These are phyloP conservation scores for Colinus virginianus DNA, from an alignment of 2,113 vertebrate species.

Conservation along the genomic window DNA sequence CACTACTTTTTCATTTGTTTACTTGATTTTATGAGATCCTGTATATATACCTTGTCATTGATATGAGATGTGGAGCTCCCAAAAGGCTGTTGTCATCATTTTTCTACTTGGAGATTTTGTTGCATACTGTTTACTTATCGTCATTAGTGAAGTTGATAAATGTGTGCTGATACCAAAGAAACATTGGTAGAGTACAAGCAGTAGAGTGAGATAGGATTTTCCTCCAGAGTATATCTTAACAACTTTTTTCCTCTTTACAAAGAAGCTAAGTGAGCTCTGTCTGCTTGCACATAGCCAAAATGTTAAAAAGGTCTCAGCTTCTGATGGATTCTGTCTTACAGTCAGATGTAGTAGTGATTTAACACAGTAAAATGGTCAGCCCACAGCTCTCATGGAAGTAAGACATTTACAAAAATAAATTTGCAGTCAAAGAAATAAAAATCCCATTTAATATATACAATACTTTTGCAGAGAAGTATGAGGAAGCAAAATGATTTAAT, in stretches of 20 bases:
- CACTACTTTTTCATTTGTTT: neutral
- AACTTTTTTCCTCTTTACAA: neutral
- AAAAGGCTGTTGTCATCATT: neutral
- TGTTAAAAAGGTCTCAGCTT: neutral
- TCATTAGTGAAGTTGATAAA: neutral
- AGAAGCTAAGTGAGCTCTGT: neutral
- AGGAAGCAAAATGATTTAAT: neutral
- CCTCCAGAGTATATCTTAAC: neutral
- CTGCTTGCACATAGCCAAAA: neutral
- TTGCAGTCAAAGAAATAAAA: neutral
- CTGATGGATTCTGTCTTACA: neutral
- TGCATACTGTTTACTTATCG: neutral
- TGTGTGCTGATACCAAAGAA: neutral
- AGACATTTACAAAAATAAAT: neutral
- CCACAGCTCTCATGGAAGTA: neutral
- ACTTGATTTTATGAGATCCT: neutral
- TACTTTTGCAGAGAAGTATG: neutral
- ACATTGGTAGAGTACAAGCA: accelerated
- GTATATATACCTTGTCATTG: neutral
- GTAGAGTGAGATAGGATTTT: neutral
- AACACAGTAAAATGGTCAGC: neutral
- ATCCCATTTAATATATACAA: neutral
- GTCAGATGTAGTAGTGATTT: neutral
- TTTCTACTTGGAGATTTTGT: neutral
- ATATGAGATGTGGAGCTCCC: neutral